phyloP scores from a whole-genome alignment of 2,797 vertebrate genomes.

The Myoxocephalus aenaeus region DNA sequence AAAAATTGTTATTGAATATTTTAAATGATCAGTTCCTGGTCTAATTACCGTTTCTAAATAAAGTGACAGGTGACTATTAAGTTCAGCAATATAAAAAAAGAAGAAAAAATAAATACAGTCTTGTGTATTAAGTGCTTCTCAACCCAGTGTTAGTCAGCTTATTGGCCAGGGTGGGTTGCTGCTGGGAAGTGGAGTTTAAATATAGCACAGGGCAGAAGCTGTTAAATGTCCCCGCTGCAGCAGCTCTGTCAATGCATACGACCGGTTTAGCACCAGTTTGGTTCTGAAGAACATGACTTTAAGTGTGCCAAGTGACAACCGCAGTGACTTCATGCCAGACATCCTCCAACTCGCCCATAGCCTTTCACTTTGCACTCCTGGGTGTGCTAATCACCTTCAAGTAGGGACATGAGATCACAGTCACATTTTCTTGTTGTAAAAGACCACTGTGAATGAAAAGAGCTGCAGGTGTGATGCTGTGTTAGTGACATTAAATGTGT shows the following conservation, averaged over 20 bases:
- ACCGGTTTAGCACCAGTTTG: slow-evolving; percentile 64
- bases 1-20: not conserved
- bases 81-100: not conserved
- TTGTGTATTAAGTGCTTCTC: slow-evolving; percentile 23
- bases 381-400: slow-evolving; percentile 66
- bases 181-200: slow-evolving; percentile 72
- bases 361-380: slow-evolving; percentile 65
- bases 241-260: slow-evolving; percentile 64
- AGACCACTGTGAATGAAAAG: slow-evolving; percentile 57
- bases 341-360: slow-evolving; percentile 52
- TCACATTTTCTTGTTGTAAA: slow-evolving; percentile 61
- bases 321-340: slow-evolving; percentile 68
- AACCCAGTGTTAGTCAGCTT: slow-evolving; percentile 22
- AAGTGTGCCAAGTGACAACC: slow-evolving; percentile 67
- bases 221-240: slow-evolving; percentile 59
- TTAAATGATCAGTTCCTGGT: not conserved
- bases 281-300: slow-evolving; percentile 62
- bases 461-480: slow-evolving; percentile 62
- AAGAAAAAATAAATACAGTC: not conserved
- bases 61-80: slow-evolving; percentile 13
- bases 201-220: slow-evolving; percentile 46
- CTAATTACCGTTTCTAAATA: slow-evolving; percentile 10
- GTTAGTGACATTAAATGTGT: slow-evolving; percentile 56
- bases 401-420: slow-evolving; percentile 64
- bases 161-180: slow-evolving; percentile 37